Base-by-base conservation (phyloP, 2,797 vertebrate genomes). In the Myotis planiceps region DNA sequence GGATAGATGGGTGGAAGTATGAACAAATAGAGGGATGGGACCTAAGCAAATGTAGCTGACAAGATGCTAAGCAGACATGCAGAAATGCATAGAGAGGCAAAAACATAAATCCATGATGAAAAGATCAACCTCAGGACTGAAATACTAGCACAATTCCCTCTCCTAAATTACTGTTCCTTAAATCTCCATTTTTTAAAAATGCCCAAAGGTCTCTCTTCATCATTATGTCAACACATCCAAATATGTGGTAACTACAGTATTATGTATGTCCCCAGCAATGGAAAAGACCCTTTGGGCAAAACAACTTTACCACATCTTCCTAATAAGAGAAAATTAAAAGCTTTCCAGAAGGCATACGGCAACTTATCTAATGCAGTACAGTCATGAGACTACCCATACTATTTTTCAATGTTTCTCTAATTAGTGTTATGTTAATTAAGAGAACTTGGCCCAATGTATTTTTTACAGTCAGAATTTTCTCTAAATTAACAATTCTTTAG, bases 271-370 rank as follows among this genome's bases (percentile, higher is more conserved):
- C 19, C 60, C 51, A 80, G 66, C 16, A 42, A 58, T 0, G 68
- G 29, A 89, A 93, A 86, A 71, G 74, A 94, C 42, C 34, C 45
- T 87, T 37, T 55, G 34, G 23, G 51, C 34, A 94, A 95, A 95
- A 45, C 65, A 94, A 78, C 79, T 68, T 42, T 75, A 92, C 37
- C 15, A 29, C 25, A 51, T 90, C 47, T 39, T 76, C 69, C 84
- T 34, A 60, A 65, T 23, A 72, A 84, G 60, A 94, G 19, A 83
- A 88, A 85, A 93, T 3, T 27, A 69, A 89, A 90, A 82, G 29
- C 81, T 45, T 94, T 95, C 63, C 37, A 78, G 39, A 89, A 55
- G 34, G 16, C 65, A 51, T 16, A 72, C 51, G 9, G 25, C 49
- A 95, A 87, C 42, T 63, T 51, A 88, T 16, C 68, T 72, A 80